Evolutionary conservation across 1,140 invertebrate species (phyloP), one percentile per base, ranked within the genome.

Genomic region (Lucilia sericata): DNA sequence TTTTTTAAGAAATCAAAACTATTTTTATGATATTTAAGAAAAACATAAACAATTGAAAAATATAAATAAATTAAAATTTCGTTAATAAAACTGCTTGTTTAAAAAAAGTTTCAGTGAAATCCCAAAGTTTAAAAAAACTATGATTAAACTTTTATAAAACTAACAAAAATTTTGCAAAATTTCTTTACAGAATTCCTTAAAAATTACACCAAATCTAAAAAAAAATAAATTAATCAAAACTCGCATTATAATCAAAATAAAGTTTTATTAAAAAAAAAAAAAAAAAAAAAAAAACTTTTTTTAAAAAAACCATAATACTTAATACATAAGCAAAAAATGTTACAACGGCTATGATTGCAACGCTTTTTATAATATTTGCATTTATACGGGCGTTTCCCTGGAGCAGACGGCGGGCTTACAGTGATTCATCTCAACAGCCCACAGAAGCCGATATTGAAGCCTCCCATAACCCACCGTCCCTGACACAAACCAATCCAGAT

Each of bases 361-460:
- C 90, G 75, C 85, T 91, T 82, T 91, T 91, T 85, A 89, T 91
- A 49, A 87, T 91, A 19, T 90, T 91, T 88, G 89, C 89, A 88
- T 91, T 91, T 87, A 88, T 91, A 85, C 89, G 90, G 82, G 88
- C 90, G 82, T 89, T 91, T 82, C 89, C 88, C 84, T 91, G 90
- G 90, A 86, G 86, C n/a, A 86, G 86, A 21, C 86, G 85, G 51
- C 85, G 88, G 87, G 74, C 14, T 74, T 85, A 36, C 85, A 85
- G 14, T 84, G 85, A 14, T 84, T n/a, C 14, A 47, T 85, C 30
- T 10, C 42, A 42, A 74, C 78, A 84, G n/a, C 84, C 85, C 0
- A 42, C 42, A 42, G 25, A 82, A 82, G 17, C 82, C 70, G 7
- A 82, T 36, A 0, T 84, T 70, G n/a, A 47, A 82, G 7, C 82